Conservation (phyloP, 2,888 invertebrate species). For the Dioctria rufipes region DNA sequence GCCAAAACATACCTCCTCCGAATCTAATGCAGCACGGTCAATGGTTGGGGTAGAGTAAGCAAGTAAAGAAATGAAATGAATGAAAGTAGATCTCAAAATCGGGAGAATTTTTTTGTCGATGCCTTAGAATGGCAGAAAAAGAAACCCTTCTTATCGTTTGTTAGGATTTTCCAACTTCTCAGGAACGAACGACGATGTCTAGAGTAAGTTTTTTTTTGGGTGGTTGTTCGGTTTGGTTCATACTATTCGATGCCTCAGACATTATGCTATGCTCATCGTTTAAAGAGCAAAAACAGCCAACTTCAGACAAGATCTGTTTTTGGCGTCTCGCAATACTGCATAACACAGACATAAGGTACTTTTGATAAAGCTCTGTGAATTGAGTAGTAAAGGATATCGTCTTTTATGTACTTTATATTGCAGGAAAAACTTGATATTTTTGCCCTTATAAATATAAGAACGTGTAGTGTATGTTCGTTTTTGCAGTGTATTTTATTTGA, state of each 20-base stretch:
- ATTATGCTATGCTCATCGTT: constrained; percentile 31
- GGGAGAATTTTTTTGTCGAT: constrained; percentile 21
- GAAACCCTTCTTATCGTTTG: constrained; percentile 49
- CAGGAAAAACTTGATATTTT: too few species aligned
- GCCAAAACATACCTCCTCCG: background rate
- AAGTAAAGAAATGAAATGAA: constrained; percentile 50
- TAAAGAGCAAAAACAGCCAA: constrained; percentile 42
- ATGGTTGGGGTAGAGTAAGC: background rate
- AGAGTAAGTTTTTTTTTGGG: constrained; percentile 17
- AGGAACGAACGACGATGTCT: background rate
- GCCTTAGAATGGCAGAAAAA: background rate
- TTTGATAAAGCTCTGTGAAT: constrained; percentile 43
- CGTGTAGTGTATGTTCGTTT: too few species aligned
- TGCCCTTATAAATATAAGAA: too few species aligned
- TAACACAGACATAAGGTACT: constrained; percentile 45
- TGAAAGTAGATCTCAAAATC: constrained; percentile 46
- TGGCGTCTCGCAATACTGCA: constrained; percentile 35
- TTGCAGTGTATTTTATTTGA: too few species aligned
- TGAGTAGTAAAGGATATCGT: constrained; percentile 35
- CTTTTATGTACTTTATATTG: too few species aligned
- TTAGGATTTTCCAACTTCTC: constrained; percentile 50
- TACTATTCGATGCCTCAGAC: constrained; percentile 24
- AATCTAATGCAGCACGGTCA: background rate
- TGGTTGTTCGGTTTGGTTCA: background rate
- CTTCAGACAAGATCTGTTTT: constrained; percentile 44